Evolutionary conservation across 2,888 invertebrate species (phyloP).

Genomic region (Orthosia gothica): DNA sequence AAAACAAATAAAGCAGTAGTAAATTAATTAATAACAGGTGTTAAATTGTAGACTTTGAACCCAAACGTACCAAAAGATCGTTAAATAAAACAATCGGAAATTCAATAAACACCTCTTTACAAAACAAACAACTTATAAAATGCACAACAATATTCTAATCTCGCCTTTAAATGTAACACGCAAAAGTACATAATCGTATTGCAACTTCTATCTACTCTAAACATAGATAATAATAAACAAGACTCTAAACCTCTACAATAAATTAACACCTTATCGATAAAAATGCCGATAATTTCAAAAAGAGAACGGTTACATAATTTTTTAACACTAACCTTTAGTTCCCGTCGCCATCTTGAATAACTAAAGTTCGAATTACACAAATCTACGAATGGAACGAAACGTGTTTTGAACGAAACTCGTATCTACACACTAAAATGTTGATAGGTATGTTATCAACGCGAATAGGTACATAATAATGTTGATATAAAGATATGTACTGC

Average conservation of each 20-base stretch:
- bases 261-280: conserved; percentile 4
- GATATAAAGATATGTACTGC: conserved; percentile 44
- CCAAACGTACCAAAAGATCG: not conserved
- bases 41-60: conserved; percentile 5
- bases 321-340: conserved; percentile 72
- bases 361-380: conserved; percentile 21
- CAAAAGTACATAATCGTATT: conserved; percentile 6
- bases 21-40: not conserved
- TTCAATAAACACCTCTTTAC: not conserved
- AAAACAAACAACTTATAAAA: conserved; percentile 24
- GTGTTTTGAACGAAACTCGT: conserved; percentile 66
- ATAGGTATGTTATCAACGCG: conserved; percentile 65
- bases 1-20: not conserved
- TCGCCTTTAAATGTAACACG: not conserved
- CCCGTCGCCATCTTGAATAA: conserved; percentile 66
- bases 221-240: too few relatives aligned
- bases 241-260: not conserved
- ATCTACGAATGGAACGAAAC: conserved; percentile 44
- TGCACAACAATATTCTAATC: conserved; percentile 6
- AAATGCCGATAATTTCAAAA: conserved; percentile 8
- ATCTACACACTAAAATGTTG: conserved; percentile 64
- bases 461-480: conserved; percentile 46
- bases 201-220: not conserved
- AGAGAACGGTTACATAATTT: conserved; percentile 6
- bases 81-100: not conserved